These are phyloP conservation scores for Semaprochilodus insignis DNA, from an alignment of 2,797 vertebrate species.

Conservation along the genomic window DNA sequence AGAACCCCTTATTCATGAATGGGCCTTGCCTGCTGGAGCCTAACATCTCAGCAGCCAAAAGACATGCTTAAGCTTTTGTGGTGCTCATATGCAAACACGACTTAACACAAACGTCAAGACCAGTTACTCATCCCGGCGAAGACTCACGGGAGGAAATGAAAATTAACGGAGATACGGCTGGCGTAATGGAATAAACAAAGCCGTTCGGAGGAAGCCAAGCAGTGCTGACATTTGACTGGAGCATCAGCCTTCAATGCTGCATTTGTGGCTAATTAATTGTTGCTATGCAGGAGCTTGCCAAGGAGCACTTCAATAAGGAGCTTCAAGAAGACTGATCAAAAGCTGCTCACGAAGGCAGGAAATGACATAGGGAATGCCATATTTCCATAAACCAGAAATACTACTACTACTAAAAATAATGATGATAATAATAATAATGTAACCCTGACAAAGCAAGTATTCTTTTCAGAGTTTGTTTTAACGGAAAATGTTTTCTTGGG, in stretches of 20 bases:
- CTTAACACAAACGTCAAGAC: constrained; percentile 41
- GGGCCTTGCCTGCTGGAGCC: neutral
- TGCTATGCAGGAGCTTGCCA: constrained; percentile 6
- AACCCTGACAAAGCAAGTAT: too few relatives aligned
- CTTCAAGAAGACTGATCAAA: neutral
- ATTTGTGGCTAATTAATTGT: constrained; percentile 36
- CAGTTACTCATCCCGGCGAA: neutral
- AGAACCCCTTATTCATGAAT: neutral
- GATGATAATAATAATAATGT: too few relatives aligned
- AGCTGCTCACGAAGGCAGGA: neutral
- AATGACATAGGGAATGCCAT: neutral
- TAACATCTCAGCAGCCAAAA: neutral
- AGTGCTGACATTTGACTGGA: constrained; percentile 21
- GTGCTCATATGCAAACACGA: constrained; percentile 17
- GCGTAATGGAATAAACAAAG: constrained; percentile 14
- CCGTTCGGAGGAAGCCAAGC: constrained; percentile 10
- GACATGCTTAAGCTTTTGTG: constrained; percentile 5
- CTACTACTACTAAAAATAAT: too few relatives aligned
- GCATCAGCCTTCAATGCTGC: neutral
- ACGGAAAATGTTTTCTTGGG: too few relatives aligned
- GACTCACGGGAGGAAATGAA: constrained; percentile 13
- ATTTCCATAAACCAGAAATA: neutral
- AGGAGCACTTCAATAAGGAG: neutral
- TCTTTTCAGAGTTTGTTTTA: too few relatives aligned
- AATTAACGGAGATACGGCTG: constrained; percentile 21